These are phyloP conservation scores for Mormyrops boulengeri DNA, from an alignment of 2,797 vertebrate species.

Conservation along the genomic window DNA sequence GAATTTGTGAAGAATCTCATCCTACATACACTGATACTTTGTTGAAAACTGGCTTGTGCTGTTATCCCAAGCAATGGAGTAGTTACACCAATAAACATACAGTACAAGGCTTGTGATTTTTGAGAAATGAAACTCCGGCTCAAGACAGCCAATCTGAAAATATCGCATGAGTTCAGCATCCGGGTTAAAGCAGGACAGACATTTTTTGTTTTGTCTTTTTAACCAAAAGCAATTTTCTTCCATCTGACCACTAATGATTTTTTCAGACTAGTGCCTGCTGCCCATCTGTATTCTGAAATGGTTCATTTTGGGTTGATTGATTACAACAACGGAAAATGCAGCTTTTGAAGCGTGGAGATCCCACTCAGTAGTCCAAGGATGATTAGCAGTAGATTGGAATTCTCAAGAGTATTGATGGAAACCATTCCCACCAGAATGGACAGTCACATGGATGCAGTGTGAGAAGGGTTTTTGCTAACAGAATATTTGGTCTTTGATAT, in stretches of 20 bases:
- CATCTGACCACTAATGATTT: neutral
- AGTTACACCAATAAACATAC: neutral
- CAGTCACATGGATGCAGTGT: neutral
- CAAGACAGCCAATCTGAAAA: too few relatives aligned
- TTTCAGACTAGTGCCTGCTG: neutral
- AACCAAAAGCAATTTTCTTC: neutral
- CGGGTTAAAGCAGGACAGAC: neutral
- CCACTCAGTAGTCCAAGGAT: neutral
- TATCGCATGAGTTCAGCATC: neutral
- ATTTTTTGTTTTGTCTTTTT: neutral
- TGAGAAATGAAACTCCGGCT: neutral
- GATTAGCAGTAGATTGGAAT: neutral
- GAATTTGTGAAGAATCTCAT: neutral
- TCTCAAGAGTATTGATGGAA: neutral
- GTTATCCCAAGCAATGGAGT: neutral
- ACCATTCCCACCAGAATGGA: neutral
- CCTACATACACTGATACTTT: neutral
- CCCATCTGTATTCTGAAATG: neutral
- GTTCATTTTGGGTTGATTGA: neutral
- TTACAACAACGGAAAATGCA: neutral
- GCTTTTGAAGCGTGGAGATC: neutral
- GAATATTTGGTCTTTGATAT: neutral
- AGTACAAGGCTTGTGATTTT: neutral
- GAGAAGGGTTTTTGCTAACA: neutral
- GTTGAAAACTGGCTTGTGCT: neutral